These are phyloP conservation scores for Chiridota heheva DNA, from an alignment of 35 echinoderm and acorn worm genomes.

Conservation along the genomic window DNA sequence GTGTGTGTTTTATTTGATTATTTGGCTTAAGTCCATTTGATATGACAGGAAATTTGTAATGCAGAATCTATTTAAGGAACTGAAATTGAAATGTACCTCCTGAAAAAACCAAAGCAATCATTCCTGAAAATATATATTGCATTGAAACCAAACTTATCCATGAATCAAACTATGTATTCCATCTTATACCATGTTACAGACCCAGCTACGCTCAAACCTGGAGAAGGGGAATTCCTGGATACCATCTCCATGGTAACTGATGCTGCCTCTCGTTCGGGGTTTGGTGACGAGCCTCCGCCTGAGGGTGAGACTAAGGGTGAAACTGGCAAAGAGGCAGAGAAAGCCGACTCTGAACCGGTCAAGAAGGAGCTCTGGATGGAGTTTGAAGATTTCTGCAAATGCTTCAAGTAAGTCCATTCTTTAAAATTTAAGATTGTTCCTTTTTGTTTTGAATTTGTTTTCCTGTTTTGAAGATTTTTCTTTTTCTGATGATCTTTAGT, in stretches of 20 bases:
- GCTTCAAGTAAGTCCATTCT: conserved; percentile 81
- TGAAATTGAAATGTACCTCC: too few species aligned
- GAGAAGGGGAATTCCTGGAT: conserved; percentile 46
- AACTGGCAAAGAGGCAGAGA: conserved; percentile 8
- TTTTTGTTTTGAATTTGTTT: not conserved
- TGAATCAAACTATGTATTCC: not conserved
- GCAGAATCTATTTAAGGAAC: too few species aligned
- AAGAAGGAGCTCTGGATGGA: conserved; percentile 96
- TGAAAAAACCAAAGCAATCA: too few species aligned
- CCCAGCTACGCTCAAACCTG: conserved; percentile 31
- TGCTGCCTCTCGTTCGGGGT: conserved; percentile 35
- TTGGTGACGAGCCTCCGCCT: conserved; percentile 41
- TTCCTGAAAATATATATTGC: too few species aligned
- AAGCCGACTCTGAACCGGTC: not conserved
- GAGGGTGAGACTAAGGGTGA: conserved; percentile 45
- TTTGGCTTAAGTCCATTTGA: too few species aligned
- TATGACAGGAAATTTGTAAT: too few species aligned
- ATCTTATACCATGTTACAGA: conserved; percentile 16
- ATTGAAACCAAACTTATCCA: too few species aligned
- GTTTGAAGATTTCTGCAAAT: conserved; percentile 99
- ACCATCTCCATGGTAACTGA: conserved; percentile 72
- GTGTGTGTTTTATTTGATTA: too few species aligned
- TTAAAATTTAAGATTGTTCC: not conserved
- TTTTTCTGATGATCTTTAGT: not conserved
- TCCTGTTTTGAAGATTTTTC: not conserved